phyloP scores from a whole-genome alignment of 1,140 invertebrate species.

The Habropoda laboriosa region DNA sequence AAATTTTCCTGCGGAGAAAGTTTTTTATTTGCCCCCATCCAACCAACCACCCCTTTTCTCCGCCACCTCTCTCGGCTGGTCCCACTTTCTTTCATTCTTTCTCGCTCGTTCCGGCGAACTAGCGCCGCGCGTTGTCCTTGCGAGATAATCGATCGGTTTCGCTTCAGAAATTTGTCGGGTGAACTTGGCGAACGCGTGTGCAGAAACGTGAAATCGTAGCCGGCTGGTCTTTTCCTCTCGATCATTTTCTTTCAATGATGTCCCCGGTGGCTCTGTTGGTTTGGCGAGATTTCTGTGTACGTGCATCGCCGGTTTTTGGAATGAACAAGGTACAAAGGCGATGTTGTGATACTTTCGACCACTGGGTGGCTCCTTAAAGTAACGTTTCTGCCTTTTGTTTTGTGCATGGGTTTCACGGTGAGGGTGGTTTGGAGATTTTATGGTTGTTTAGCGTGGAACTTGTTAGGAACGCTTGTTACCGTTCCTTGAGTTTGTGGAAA shows the following conservation, averaged over 20 bases:
- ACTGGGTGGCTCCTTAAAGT: too few relatives aligned
- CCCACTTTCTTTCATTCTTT: not conserved
- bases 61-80: not conserved
- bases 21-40: not conserved
- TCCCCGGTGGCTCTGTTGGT: not conserved
- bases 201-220: not conserved
- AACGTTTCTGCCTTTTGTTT: not conserved
- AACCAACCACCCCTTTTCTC: not conserved
- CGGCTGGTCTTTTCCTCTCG: not conserved
- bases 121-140: not conserved
- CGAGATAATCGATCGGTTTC: conserved; percentile 8
- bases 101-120: not conserved
- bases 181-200: conserved; percentile 1
- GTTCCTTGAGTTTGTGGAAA: too few relatives aligned
- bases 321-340: not conserved
- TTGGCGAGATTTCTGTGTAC: not conserved
- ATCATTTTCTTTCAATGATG: not conserved
- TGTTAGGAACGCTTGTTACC: too few relatives aligned
- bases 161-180: conserved; percentile 13
- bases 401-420: too few relatives aligned
- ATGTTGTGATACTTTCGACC: too few relatives aligned
- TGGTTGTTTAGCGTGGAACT: too few relatives aligned
- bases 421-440: too few relatives aligned
- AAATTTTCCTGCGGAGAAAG: conserved; percentile 7
- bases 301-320: not conserved